Percentiles rank a stretch among this genome's conserved stretches.
phyloP scores from a whole-genome alignment of 1,140 invertebrate genomes.

The Cherax quadricarinatus region DNA sequence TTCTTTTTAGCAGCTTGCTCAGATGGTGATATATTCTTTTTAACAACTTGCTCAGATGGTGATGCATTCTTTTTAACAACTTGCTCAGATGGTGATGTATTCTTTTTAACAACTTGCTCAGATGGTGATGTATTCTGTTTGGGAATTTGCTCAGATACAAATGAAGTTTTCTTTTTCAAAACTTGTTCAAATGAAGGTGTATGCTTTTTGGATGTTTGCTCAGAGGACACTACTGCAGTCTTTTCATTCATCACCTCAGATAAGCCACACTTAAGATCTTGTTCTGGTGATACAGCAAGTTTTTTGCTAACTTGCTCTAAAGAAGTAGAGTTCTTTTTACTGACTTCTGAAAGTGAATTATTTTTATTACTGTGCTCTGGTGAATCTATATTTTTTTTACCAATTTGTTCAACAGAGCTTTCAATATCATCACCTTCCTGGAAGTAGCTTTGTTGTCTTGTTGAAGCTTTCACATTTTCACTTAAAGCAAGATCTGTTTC shows the following conservation, averaged over 20 bases:
- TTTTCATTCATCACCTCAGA: background rate
- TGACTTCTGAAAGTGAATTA: background rate
- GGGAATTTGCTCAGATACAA: background rate
- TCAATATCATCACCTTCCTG: slow-evolving; percentile 26
- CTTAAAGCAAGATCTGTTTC: background rate
- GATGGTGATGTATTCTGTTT: background rate
- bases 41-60: background rate
- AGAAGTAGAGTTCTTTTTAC: slow-evolving; percentile 13
- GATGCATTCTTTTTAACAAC: background rate
- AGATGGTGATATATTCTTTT: background rate
- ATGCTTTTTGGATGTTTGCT: background rate
- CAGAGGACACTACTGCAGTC: background rate
- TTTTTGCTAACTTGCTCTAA: slow-evolving; percentile 10
- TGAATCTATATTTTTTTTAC: background rate
- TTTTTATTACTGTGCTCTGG: background rate
- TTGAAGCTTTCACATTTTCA: slow-evolving; percentile 15
- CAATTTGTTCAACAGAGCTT: background rate
- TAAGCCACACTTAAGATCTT: background rate
- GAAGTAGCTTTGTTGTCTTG: slow-evolving; percentile 31
- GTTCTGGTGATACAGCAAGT: background rate
- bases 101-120: background rate
- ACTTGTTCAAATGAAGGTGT: background rate
- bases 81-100: background rate
- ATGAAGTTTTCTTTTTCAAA: background rate
- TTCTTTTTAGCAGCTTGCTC: background rate